phyloP scores from a whole-genome alignment of 1,140 invertebrate genomes.

The Drosophila setifemur region DNA sequence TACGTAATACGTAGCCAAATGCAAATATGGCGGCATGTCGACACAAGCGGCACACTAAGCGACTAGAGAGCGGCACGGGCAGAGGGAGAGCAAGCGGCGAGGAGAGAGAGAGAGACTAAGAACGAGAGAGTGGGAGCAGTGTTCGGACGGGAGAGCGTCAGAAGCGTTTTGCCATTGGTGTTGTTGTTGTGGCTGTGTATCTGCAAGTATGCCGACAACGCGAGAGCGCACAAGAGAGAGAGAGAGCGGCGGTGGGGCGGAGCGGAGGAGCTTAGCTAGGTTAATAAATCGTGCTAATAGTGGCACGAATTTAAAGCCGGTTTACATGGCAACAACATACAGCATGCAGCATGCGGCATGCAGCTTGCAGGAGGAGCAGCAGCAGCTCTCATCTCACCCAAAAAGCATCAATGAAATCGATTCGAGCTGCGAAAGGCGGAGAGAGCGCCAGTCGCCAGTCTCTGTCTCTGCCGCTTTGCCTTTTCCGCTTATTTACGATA shows the following conservation, averaged over 20 bases:
- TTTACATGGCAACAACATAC: conserved; percentile 51
- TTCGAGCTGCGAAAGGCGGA: conserved; percentile 3
- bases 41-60: conserved; percentile 32
- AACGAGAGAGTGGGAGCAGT: conserved; percentile 37
- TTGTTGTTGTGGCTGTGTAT: conserved; percentile 53
- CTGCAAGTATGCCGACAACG: conserved; percentile 60
- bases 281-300: conserved; percentile 81
- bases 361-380: conserved; percentile 13
- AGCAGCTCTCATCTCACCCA: conserved; percentile 12
- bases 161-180: conserved; percentile 22
- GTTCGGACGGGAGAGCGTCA: conserved; percentile 46
- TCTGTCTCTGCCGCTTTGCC: no score
- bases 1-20: conserved; percentile 71
- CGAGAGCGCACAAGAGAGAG: conserved; percentile 11
- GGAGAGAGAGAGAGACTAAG: conserved; percentile 16
- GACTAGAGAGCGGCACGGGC: no score
- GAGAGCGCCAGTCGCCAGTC: neutral
- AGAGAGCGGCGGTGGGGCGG: conserved; percentile 5
- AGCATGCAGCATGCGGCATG: conserved; percentile 6
- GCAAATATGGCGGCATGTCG: conserved; percentile 77
- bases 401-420: conserved; percentile 68
- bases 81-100: no score
- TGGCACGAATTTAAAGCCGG: conserved; percentile 80
- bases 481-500: conserved; percentile 36
- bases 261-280: conserved; percentile 51